Percentiles rank a stretch among this genome's conserved stretches.
These are phyloP conservation scores for Cydia fagiglandana DNA, from an alignment of 1,140 invertebrate species.

Conservation along the genomic window DNA sequence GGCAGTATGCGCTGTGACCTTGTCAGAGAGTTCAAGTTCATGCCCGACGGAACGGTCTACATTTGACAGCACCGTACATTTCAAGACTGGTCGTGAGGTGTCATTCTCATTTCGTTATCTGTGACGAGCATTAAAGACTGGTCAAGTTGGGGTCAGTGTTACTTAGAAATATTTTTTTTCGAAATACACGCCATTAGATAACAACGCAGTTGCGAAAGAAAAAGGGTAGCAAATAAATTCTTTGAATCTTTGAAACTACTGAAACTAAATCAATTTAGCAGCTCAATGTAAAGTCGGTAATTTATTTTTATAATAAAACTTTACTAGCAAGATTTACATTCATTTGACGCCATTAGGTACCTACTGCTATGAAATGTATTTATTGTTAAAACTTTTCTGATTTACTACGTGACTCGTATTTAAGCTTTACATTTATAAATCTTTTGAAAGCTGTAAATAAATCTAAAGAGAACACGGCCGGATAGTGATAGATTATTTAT, in stretches of 20 bases:
- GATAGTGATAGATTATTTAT: slow-evolving; percentile 59
- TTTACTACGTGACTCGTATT: slow-evolving; percentile 2
- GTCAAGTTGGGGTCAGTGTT: not conserved
- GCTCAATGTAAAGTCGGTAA: not conserved
- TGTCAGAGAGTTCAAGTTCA: slow-evolving; percentile 53
- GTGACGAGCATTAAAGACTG: slow-evolving; percentile 26
- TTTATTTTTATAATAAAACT: not conserved
- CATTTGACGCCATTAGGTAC: not conserved
- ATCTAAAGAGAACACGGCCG: slow-evolving; percentile 50
- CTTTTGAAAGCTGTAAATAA: slow-evolving; percentile 50
- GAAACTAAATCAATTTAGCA: not conserved
- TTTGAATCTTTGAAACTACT: not conserved
- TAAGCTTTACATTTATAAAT: slow-evolving; percentile 24
- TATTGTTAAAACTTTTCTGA: slow-evolving; percentile 22
- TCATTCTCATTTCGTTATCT: slow-evolving; percentile 66
- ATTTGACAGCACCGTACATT: slow-evolving; percentile 50
- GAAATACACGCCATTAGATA: not conserved
- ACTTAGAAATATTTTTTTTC: not conserved
- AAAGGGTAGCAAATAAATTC: too few relatives aligned
- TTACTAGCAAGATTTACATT: slow-evolving; percentile 4
- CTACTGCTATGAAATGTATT: not conserved
- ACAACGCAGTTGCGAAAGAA: too few relatives aligned
- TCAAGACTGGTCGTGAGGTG: slow-evolving; percentile 62
- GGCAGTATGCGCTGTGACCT: slow-evolving; percentile 48
- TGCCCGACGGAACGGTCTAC: slow-evolving; percentile 39